Evolutionary conservation across 2,113 vertebrate species (phyloP), one percentile per base, ranked within the genome.

Genomic region (Trematomus loennbergii): DNA sequence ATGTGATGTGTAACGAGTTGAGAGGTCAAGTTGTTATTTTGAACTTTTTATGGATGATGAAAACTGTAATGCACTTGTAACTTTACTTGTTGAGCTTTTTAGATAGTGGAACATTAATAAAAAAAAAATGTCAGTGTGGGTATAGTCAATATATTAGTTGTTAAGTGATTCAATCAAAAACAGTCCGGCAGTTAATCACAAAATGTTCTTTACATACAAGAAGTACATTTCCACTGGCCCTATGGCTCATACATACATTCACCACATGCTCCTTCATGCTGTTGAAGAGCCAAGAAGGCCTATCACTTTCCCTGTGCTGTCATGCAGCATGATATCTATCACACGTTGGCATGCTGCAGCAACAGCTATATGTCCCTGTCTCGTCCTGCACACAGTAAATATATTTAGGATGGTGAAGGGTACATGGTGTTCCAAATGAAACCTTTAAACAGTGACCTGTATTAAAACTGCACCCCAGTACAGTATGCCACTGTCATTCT

Each of bases 281-380:
- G 69, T 64, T 33, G 13, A 20, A 61, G 57, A 75, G 72, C 54
- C 20, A 36, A 52, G 52, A 9, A 50, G 66, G 18, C 46, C 22
- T 73, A 78, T 89, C 79, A 49, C 53, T 79, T 89, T 86, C 40
- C 86, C 45, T 53, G 48, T n/a, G 2, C 72, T 72, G 66, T 75
- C 59, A 22, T 57, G 55, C 50, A 66, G 80, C 55, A 36, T 62
- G 79, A 76, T 69, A 76, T 78, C 48, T 68, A 54, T 86, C 85
- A 79, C 66, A 68, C 33, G 16, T 25, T 33, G 68, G 57, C 69
- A 87, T 53, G 68, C 70, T 82, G 58, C 85, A 79, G 45, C 4
- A 40, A 48, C 59, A 46, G 68, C 79, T 72, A 49, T 59, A 70
- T 66, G 73, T 60, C 18, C 43, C 3, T 0, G 29, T 3, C 29